These are phyloP conservation scores for Apamea anceps DNA, from an alignment of 2,888 invertebrate genomes.

Conservation along the genomic window DNA sequence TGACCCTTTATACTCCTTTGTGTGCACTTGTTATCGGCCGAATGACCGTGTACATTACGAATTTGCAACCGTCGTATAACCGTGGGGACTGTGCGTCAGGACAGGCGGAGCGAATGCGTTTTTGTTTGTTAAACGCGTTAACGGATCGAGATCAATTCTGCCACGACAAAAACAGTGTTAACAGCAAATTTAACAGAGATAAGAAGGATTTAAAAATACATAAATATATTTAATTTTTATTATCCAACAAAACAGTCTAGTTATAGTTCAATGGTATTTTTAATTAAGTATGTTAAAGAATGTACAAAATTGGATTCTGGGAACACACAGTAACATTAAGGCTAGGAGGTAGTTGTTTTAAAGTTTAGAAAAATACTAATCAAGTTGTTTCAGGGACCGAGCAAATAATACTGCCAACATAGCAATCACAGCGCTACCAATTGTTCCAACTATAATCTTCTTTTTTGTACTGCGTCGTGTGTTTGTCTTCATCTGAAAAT, in stretches of 20 bases:
- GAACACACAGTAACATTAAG: conserved; percentile 20
- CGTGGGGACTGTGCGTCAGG: conserved; percentile 22
- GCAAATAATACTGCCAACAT: conserved; percentile 80
- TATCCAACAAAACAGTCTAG: conserved; percentile 24
- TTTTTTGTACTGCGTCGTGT: conserved; percentile 72
- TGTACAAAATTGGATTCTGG: conserved; percentile 22
- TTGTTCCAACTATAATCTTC: conserved; percentile 82
- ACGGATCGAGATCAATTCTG: background rate
- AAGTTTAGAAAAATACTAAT: conserved; percentile 48
- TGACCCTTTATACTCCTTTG: conserved; percentile 58
- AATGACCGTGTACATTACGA: conserved; percentile 55
- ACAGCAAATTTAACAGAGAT: background rate
- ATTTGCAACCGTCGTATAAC: conserved; percentile 27
- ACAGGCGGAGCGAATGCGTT: conserved; percentile 9
- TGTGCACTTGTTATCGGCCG: conserved; percentile 46
- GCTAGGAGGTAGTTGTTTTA: conserved; percentile 27
- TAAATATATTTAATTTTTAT: conserved; percentile 4
- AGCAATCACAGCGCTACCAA: conserved; percentile 81
- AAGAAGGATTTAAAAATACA: background rate
- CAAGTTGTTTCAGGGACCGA: conserved; percentile 80
- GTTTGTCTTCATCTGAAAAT: conserved; percentile 73
- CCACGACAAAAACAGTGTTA: background rate
- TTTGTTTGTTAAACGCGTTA: conserved; percentile 4
- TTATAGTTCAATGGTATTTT: conserved; percentile 26
- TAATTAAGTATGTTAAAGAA: conserved; percentile 2